Conservation (phyloP, 2,113 vertebrate species). For the Actenoides lindsayi region DNA sequence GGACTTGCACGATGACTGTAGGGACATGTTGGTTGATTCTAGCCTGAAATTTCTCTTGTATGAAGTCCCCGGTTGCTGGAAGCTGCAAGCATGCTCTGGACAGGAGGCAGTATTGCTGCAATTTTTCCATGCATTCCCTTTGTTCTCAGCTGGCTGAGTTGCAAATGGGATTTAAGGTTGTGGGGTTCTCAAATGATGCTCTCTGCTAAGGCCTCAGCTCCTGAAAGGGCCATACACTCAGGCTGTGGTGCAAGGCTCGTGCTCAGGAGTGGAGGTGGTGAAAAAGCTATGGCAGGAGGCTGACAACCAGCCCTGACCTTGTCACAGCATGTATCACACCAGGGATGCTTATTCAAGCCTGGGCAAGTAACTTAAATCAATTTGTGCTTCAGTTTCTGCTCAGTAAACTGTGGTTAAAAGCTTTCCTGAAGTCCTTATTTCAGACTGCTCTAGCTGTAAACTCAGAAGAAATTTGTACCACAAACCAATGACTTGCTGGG, state of each 20-base stretch:
- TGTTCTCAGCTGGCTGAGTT: background rate
- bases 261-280: background rate
- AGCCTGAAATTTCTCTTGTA: background rate
- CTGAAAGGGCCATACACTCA: background rate
- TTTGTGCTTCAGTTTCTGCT: no score
- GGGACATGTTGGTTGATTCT: background rate
- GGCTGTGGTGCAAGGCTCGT: background rate
- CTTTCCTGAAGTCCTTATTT: background rate
- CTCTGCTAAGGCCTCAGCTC: background rate
- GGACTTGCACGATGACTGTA: background rate
- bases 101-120: background rate
- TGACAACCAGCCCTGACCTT: background rate
- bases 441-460: background rate
- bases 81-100: background rate
- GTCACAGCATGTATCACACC: no score
- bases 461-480: background rate
- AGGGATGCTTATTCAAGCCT: background rate
- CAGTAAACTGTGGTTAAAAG: background rate
- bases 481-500: background rate
- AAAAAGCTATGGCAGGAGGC: background rate
- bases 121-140: background rate
- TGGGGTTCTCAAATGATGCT: fast-evolving
- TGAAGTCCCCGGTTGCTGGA: background rate
- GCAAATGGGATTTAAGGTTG: background rate
- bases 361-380: no score